These are phyloP conservation scores for Listrodromus nycthemerus DNA, from an alignment of 2,888 invertebrate genomes.

Conservation along the genomic window DNA sequence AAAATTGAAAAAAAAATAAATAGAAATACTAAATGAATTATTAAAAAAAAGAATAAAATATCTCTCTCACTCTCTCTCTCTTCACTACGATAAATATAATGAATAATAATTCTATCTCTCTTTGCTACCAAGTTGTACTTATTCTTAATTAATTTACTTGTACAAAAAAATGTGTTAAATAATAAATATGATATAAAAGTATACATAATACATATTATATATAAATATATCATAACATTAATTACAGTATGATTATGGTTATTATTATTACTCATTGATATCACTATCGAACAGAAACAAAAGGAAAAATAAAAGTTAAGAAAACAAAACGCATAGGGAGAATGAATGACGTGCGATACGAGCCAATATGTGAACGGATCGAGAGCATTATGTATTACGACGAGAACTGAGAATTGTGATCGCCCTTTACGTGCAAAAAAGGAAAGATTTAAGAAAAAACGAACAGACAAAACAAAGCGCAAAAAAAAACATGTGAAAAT, in stretches of 20 bases:
- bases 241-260: conserved; percentile 71
- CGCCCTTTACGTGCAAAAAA: conserved; percentile 48
- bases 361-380: conserved; percentile 30
- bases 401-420: conserved; percentile 47
- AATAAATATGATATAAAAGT: conserved; percentile 82
- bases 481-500: conserved; percentile 44
- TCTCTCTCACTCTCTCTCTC: conserved; percentile 63
- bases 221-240: conserved; percentile 70
- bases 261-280: conserved; percentile 73
- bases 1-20: conserved; percentile 35
- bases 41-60: conserved; percentile 58
- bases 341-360: conserved; percentile 59
- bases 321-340: conserved; percentile 46
- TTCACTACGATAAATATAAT: conserved; percentile 82
- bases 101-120: conserved; percentile 84
- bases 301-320: conserved; percentile 54
- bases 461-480: conserved; percentile 3
- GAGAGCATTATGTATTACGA: conserved; percentile 43
- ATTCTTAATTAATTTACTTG: conserved; percentile 85
- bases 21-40: conserved; percentile 65
- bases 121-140: conserved; percentile 85
- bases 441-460: conserved; percentile 27
- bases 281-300: conserved; percentile 71
- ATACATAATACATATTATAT: conserved; percentile 79
- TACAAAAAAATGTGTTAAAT: conserved; percentile 84